Evolutionary conservation across 2,113 vertebrate genomes (phyloP).

Genomic region (Esox niger): DNA sequence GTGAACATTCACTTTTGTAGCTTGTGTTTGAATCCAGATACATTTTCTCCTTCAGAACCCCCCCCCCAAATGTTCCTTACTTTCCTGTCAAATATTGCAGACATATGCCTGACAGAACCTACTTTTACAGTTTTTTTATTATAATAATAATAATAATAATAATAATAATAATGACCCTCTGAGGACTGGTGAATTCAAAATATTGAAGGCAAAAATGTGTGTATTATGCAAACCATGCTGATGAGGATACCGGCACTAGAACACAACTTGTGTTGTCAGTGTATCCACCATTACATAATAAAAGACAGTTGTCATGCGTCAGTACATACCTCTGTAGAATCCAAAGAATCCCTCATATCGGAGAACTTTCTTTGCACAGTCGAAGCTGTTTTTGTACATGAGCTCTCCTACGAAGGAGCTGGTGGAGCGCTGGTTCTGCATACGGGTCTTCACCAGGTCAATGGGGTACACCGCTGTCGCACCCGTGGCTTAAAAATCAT

Average conservation of each 20-base stretch:
- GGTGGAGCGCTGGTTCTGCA: conserved; percentile 92
- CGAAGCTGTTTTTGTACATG: conserved; percentile 97
- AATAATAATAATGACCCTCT: no score
- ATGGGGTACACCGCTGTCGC: conserved; percentile 95
- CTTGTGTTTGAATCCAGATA: no score
- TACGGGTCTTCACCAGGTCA: conserved; percentile 95
- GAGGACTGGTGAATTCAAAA: conserved; percentile 45
- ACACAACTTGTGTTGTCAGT: neutral
- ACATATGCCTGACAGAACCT: no score
- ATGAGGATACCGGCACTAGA: conserved; percentile 45
- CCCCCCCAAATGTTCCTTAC: no score
- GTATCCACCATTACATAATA: no score
- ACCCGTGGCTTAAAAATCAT: conserved; percentile 80
- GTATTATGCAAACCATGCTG: conserved; percentile 55
- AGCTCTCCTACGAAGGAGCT: conserved; percentile 89
- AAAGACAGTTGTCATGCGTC: neutral
- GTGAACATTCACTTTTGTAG: no score
- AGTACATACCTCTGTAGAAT: conserved; percentile 86
- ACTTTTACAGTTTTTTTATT: no score
- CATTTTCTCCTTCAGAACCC: no score
- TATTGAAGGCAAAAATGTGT: conserved; percentile 60
- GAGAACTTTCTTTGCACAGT: conserved; percentile 94
- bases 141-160: no score
- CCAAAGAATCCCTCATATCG: conserved; percentile 93
- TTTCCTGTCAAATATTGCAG: no score